These are phyloP conservation scores for Chymomyza fuscimana DNA, from an alignment of 2,888 invertebrate genomes.

Conservation along the genomic window DNA sequence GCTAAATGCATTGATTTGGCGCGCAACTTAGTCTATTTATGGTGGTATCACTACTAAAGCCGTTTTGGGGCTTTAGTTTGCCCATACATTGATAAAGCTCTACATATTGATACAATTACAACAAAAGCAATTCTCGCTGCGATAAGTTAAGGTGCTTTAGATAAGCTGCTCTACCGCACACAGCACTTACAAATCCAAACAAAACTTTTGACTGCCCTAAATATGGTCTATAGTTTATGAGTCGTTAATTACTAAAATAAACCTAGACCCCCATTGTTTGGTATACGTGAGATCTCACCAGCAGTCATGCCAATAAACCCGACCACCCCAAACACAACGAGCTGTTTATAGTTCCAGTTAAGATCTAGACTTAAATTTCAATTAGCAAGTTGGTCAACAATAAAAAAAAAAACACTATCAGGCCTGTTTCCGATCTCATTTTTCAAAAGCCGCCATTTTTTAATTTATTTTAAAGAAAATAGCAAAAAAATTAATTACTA, in stretches of 20 bases:
- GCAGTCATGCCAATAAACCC: not conserved
- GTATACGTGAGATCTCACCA: not conserved
- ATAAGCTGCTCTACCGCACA: conserved; percentile 8
- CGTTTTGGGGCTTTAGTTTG: not conserved
- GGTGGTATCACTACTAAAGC: not conserved
- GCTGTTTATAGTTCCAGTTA: conserved; percentile 33
- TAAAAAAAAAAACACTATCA: not conserved
- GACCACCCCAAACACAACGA: conserved; percentile 12
- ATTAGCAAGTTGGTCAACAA: conserved; percentile 47
- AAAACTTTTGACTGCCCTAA: not conserved
- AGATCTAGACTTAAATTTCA: conserved; percentile 26
- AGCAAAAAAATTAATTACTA: no score
- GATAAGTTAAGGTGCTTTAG: conserved; percentile 45
- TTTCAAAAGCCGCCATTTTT: not conserved
- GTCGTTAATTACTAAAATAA: not conserved
- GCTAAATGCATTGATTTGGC: not conserved
- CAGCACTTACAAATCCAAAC: conserved; percentile 26
- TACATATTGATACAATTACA: conserved; percentile 6
- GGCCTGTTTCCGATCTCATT: not conserved
- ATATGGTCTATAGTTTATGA: not conserved
- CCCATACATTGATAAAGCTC: not conserved
- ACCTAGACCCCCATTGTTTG: not conserved
- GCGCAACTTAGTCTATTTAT: no score
- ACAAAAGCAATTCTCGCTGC: conserved; percentile 13
- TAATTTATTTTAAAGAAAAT: no score